These are phyloP conservation scores for Sitobion miscanthi DNA, from an alignment of 1,140 invertebrate species.

Conservation along the genomic window DNA sequence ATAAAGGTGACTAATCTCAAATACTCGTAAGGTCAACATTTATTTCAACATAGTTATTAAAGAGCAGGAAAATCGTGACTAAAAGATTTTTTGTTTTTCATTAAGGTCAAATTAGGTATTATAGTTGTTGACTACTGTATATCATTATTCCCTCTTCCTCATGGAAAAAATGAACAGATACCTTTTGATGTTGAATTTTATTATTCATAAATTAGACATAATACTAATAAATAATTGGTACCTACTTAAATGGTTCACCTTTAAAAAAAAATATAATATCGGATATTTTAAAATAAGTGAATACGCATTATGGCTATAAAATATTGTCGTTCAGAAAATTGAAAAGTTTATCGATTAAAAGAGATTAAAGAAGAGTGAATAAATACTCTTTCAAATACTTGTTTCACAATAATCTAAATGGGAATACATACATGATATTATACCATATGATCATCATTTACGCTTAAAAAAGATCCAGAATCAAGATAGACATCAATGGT, in stretches of 20 bases:
- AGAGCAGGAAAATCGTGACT: conserved; percentile 22
- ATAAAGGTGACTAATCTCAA: conserved; percentile 17
- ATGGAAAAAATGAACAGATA: not conserved
- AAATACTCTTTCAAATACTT: not conserved
- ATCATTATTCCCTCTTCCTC: not conserved
- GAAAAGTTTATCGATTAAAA: not conserved
- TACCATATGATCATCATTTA: not conserved
- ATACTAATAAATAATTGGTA: not conserved
- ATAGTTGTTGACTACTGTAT: not conserved
- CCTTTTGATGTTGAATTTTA: not conserved
- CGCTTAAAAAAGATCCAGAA: not conserved
- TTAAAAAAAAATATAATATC: not conserved
- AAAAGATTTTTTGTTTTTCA: not conserved
- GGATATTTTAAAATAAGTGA: not conserved
- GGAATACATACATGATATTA: not conserved
- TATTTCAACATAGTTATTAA: not conserved
- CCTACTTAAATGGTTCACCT: not conserved
- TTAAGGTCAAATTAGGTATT: conserved; percentile 10
- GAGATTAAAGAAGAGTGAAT: not conserved
- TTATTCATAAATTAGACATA: not conserved
- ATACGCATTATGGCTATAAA: not conserved
- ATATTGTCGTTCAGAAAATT: not conserved
- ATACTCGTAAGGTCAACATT: not conserved
- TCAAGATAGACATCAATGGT: not conserved
- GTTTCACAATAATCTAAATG: not conserved